Evolutionary conservation across 2,797 vertebrate genomes (phyloP), one percentile per base, ranked within the genome.

Genomic region (Rhyacichthys aspro): DNA sequence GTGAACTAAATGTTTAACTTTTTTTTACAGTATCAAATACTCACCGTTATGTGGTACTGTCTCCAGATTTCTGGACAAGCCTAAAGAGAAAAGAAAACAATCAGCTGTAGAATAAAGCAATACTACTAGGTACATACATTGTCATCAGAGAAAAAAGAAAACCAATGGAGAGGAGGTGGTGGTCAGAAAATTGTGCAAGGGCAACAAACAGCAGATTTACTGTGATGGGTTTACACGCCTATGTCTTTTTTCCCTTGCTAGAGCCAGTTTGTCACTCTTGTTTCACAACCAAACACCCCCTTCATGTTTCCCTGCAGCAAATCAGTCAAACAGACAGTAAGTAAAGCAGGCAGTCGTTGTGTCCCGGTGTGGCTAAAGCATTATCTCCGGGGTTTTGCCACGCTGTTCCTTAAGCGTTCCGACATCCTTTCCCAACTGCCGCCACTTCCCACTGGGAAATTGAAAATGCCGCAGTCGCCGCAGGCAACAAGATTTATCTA

Each of bases 21-120:
- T n/a, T 41, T 55, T 32, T 10, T 42, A 43, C 11, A 43, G 47
- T 33, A 23, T 16, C 66, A 34, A 42, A 23, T 86, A 95, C 95
- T 98, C 92, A 99, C 97, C 62, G 96, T 97, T 90, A 95, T 87
- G 90, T 98, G 96, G 89, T 96, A 99, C 92, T 99, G 96, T 89
- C 96, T 97, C 97, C 97, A 99, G 92, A 96, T 94, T 91, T 99
- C 95, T 88, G 97, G 95, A 91, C 97, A 99, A 85, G 90, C 93
- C 97, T 99, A 91, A 82, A 89, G 90, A 91, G 39, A 63, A 68
- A 19, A 55, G 43, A 44, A 41, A 32, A 50, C 17, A 37, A 6
- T 57, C 28, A 53, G 41, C n/a, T 60, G 9, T 44, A 23, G 23
- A 46, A 46, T 44, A 7, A 3, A 59, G 39, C 43, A 9, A 59